Conservation (phyloP, 1,140 invertebrate genomes). For the Stenopsyche tienmushanensis region DNA sequence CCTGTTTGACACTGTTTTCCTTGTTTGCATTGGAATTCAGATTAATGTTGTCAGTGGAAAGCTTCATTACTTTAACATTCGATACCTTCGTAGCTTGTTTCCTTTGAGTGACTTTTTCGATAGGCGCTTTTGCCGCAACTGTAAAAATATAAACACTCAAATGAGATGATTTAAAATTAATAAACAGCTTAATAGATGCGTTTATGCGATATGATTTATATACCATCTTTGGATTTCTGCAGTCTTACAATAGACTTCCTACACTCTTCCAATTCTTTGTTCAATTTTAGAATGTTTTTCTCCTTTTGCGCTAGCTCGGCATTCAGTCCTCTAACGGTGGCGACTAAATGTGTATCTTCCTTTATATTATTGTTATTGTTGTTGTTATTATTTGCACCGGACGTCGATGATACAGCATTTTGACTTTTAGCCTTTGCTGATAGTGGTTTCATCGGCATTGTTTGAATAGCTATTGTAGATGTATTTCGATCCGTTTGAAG, state of each 20-base stretch:
- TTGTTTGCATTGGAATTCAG: slow-evolving; percentile 47
- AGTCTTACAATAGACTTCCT: slow-evolving; percentile 71
- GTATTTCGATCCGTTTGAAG: slow-evolving; percentile 45
- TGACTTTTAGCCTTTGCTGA: slow-evolving; percentile 22
- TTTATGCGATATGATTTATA: slow-evolving; percentile 40
- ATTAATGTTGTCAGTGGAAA: slow-evolving; percentile 50
- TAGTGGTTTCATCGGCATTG: slow-evolving; percentile 36
- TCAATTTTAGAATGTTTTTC: slow-evolving; percentile 66
- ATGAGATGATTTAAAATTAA: neutral
- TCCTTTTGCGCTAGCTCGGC: slow-evolving; percentile 71
- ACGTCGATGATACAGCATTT: slow-evolving; percentile 21
- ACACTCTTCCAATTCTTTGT: slow-evolving; percentile 71
- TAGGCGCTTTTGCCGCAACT: slow-evolving; percentile 2
- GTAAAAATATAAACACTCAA: slow-evolving; percentile 41
- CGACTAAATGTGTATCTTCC: slow-evolving; percentile 73
- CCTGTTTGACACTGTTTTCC: slow-evolving; percentile 16
- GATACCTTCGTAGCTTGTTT: slow-evolving; percentile 39
- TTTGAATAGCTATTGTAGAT: slow-evolving; percentile 46
- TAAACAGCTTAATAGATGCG: slow-evolving; percentile 36
- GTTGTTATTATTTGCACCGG: no score
- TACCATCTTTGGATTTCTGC: slow-evolving; percentile 72
- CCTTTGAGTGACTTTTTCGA: slow-evolving; percentile 44
- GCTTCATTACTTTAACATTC: slow-evolving; percentile 44
- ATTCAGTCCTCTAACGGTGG: slow-evolving; percentile 75
- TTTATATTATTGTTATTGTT: slow-evolving; percentile 54